These are phyloP conservation scores for Myotis daubentonii DNA, from an alignment of 2,797 vertebrate species.

Conservation along the genomic window DNA sequence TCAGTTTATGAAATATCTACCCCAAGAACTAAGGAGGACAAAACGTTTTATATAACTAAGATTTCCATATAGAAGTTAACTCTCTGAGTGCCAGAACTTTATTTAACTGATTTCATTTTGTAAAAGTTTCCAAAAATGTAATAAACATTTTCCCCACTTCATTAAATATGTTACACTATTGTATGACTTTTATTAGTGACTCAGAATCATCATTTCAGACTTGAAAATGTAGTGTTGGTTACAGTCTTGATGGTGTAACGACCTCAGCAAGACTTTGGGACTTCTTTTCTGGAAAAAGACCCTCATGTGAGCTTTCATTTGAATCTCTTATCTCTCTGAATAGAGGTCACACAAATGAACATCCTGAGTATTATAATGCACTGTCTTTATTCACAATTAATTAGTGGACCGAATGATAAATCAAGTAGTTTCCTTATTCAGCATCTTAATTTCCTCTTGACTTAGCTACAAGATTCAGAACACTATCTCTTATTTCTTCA, in stretches of 20 bases:
- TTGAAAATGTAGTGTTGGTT: background rate
- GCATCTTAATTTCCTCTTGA: background rate
- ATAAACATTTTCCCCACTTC: background rate
- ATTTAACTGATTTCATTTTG: constrained; percentile 4
- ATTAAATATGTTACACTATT: background rate
- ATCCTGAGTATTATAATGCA: background rate
- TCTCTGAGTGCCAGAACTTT: background rate
- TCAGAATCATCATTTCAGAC: background rate
- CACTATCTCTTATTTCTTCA: background rate
- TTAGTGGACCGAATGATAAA: background rate
- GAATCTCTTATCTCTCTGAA: background rate
- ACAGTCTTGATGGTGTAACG: background rate
- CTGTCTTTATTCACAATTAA: background rate
- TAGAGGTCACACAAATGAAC: background rate
- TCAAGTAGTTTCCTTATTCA: background rate
- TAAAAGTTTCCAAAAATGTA: background rate
- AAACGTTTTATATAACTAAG: background rate
- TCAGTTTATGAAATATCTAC: background rate
- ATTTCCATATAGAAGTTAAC: background rate
- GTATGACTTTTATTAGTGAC: background rate
- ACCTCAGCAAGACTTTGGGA: background rate
- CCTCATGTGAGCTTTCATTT: background rate
- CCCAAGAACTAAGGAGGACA: background rate
- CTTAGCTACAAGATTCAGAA: background rate
- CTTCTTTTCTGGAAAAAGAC: background rate